Percentiles rank a stretch among this genome's conserved stretches.
These are phyloP conservation scores for Sternotherus odoratus DNA, from an alignment of 2,797 vertebrate genomes.

Conservation along the genomic window DNA sequence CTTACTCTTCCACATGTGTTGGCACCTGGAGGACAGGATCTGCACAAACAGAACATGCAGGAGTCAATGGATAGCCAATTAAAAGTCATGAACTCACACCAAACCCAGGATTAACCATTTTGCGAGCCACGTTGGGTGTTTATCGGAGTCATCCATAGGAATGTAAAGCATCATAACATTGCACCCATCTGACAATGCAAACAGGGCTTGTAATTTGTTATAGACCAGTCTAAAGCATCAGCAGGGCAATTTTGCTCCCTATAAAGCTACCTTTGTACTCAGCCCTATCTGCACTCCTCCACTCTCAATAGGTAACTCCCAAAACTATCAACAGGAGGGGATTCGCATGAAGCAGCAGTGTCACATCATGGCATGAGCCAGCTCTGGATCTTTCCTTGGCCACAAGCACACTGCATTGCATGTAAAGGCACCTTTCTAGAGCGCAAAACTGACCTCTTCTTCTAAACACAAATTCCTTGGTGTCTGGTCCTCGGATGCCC, in stretches of 20 bases:
- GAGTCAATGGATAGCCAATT: not conserved
- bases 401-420: not conserved
- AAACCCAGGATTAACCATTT: not conserved
- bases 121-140: not conserved
- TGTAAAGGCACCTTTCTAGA: not conserved
- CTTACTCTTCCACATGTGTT: slow-evolving; percentile 96
- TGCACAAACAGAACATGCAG: slow-evolving; percentile 76
- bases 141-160: not conserved
- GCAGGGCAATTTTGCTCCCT: not conserved
- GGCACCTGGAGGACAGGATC: slow-evolving; percentile 99
- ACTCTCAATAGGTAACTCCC: not conserved
- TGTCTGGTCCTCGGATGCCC: not conserved
- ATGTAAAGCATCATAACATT: not conserved
- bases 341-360: not conserved
- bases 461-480: rapidly evolving
- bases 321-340: not conserved
- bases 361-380: not conserved
- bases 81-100: not conserved
- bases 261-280: not conserved
- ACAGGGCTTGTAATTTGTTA: not conserved
- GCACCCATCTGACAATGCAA: not conserved
- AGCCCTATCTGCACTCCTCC: not conserved
- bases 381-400: not conserved
- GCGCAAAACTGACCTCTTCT: rapidly evolving
- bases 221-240: not conserved